phyloP scores from a whole-genome alignment of 2,113 vertebrate species.

The Girardinichthys multiradiatus region DNA sequence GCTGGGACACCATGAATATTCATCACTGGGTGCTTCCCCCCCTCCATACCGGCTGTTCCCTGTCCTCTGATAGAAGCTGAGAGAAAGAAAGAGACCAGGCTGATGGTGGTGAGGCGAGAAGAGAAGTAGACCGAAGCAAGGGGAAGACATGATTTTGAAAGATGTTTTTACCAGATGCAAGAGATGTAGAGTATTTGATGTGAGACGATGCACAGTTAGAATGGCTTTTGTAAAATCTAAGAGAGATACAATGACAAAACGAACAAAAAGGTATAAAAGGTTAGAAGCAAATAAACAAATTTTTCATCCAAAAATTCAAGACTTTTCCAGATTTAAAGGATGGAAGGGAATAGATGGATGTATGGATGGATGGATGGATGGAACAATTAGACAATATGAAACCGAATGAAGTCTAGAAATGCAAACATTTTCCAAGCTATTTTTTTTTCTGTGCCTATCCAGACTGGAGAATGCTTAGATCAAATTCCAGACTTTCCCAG shows the following conservation, averaged over 20 bases:
- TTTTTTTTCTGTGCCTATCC: too few relatives aligned
- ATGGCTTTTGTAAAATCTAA: conserved; percentile 15
- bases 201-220: not conserved
- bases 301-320: not conserved
- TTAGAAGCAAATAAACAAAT: not conserved
- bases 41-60: conserved; percentile 42
- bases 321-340: not conserved
- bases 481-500: not conserved
- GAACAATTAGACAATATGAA: not conserved
- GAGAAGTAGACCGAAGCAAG: conserved; percentile 28
- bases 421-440: too few relatives aligned
- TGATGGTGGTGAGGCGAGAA: conserved; percentile 20
- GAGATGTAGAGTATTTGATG: not conserved
- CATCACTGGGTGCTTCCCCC: conserved; percentile 38
- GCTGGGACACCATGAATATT: conserved; percentile 56
- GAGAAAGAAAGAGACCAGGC: conserved; percentile 7
- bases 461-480: not conserved
- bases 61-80: conserved; percentile 15
- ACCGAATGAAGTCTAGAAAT: not conserved
- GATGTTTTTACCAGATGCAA: conserved; percentile 39
- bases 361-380: not conserved
- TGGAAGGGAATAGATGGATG: not conserved
- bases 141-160: conserved; percentile 23
- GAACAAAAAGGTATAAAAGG: conserved; percentile 3
- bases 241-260: conserved; percentile 15